A percentile compares a stretch with the other conserved stretches of the same genome.
Evolutionary conservation across 2,113 vertebrate species (phyloP).

Genomic region (Myotis lucifugus): DNA sequence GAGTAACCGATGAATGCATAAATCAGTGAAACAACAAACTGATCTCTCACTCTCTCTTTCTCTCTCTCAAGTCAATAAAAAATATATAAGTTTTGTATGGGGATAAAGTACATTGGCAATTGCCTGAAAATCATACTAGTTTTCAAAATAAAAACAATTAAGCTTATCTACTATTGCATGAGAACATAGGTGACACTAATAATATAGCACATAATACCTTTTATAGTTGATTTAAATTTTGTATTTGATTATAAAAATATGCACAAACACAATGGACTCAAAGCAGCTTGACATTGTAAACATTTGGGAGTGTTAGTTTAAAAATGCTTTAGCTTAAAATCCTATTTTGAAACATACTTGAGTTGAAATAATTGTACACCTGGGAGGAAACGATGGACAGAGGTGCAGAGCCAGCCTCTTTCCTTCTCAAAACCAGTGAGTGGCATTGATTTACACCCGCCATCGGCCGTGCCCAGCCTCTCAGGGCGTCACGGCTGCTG

Average conservation of each 20-base stretch:
- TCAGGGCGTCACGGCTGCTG: background rate
- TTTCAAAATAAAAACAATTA: background rate
- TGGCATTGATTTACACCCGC: background rate
- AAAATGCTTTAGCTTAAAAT: slow-evolving; percentile 21
- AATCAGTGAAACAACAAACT: background rate
- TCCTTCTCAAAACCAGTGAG: background rate
- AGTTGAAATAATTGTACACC: background rate
- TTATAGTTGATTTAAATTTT: background rate
- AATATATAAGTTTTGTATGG: background rate
- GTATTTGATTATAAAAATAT: slow-evolving; percentile 15
- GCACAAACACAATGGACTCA: background rate
- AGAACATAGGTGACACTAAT: background rate
- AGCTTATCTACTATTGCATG: background rate
- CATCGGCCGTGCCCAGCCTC: background rate
- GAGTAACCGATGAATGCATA: background rate
- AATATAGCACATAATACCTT: background rate
- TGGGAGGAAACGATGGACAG: background rate
- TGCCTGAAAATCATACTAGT: background rate
- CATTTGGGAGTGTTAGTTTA: slow-evolving; percentile 6
- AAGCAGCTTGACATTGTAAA: background rate
- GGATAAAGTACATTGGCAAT: background rate
- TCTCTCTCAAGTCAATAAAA: background rate
- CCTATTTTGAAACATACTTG: background rate
- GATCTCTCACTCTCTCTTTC: background rate
- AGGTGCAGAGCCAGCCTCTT: background rate